Base-by-base conservation (phyloP, 2,888 invertebrate genomes). In the Colletes collaris region DNA sequence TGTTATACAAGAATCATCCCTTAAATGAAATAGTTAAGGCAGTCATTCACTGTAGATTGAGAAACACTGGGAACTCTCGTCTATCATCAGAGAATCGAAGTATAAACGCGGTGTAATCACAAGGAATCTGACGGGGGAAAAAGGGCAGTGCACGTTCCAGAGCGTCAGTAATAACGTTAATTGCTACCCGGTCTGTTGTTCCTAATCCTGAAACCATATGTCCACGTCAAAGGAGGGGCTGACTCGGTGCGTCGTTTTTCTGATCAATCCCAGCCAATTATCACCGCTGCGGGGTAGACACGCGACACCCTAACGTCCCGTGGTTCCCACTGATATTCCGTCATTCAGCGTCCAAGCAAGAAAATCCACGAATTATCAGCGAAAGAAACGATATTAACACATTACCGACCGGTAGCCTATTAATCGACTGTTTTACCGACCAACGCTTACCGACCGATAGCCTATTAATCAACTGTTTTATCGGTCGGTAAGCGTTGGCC, bases 191-290 rank as follows among this genome's bases (percentile, higher is more conserved):
- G 49, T 59, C 73, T 72, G 76, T 59, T 73, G 79, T 82, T 84
- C 69, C 60, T 69, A 59, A 78, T 59, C 59, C 70, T 49, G 62
- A 62, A 67, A 59, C 75, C 58, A 71, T 75, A 76, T 76, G 72
- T 67, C 64, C 76, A 71, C 64, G 82, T 59, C 64, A 59, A 53
- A 77, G 81, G 63, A 65, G 60, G 59, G 59, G 59, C 52, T 55
- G 62, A 62, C 44, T 60, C 35, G 50, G 53, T 52, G 52, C 63
- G 16, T 59, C 59, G 63, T 83, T 86, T 76, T 83, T 79, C 76
- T 76, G 71, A 72, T 66, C 56, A 58, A 70, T 75, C 75, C 64
- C 66, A 58, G 71, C 72, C 84, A 83, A 83, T 86, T 86, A 86
- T 82, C 76, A 75, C 73, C 64, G 27, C 59, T 50, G 52, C 63